These are phyloP conservation scores for Aptenodytes forsteri DNA, from an alignment of 2,113 vertebrate genomes.

Conservation along the genomic window DNA sequence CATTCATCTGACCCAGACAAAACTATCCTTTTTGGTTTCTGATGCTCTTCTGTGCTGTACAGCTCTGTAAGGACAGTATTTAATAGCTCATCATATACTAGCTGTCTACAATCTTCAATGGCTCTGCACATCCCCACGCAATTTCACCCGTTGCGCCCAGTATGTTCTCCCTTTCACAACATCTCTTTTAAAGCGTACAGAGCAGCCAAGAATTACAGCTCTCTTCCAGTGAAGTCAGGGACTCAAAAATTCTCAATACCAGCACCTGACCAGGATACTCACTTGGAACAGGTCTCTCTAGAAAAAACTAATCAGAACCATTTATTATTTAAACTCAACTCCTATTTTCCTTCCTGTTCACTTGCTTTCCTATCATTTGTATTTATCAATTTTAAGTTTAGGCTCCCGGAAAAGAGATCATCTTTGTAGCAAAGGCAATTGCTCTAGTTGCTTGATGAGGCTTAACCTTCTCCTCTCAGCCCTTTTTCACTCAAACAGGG, in stretches of 20 bases:
- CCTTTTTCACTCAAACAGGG: neutral
- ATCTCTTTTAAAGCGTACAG: neutral
- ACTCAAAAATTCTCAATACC: neutral
- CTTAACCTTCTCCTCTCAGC: neutral
- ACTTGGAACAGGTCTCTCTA: neutral
- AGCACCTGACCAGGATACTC: neutral
- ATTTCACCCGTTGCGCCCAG: neutral
- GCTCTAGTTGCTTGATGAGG: neutral
- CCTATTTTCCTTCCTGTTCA: neutral
- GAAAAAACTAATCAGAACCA: neutral
- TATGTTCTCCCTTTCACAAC: neutral
- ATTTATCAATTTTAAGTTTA: neutral
- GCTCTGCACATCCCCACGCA: neutral
- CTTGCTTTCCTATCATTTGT: neutral
- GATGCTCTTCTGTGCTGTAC: neutral
- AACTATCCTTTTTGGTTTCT: neutral
- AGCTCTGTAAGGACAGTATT: neutral
- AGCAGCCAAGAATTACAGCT: neutral
- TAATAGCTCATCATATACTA: neutral
- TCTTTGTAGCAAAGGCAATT: neutral
- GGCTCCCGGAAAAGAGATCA: neutral
- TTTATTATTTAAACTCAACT: neutral
- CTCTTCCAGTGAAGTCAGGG: neutral
- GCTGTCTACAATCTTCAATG: neutral
- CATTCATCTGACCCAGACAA: neutral